Conservation (phyloP, 2,888 invertebrate species). For the Hirudinaria manillensis region DNA sequence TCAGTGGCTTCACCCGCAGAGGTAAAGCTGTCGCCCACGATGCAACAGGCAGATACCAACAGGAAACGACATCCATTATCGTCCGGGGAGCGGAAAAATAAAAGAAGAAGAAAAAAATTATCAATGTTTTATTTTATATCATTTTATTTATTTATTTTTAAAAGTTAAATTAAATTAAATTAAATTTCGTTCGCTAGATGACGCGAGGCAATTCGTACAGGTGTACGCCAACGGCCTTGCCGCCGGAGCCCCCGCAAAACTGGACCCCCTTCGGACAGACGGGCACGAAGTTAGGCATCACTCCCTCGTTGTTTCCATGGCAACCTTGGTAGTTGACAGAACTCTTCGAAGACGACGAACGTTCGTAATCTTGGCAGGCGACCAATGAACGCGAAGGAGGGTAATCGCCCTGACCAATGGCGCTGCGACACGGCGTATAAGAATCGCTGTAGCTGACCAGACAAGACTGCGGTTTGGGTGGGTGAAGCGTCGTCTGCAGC, state of each 20-base stretch:
- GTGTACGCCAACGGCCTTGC: not conserved
- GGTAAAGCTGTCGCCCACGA: no score
- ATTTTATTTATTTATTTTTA: no score
- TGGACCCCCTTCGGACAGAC: not conserved
- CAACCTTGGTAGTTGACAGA: not conserved
- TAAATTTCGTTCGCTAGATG: conserved; percentile 12
- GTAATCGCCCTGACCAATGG: not conserved
- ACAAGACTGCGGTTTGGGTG: not conserved
- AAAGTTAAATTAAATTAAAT: not conserved
- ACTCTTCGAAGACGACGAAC: not conserved
- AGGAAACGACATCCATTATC: no score
- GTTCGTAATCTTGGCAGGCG: not conserved
- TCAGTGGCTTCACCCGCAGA: no score
- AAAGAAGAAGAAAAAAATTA: no score
- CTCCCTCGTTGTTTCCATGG: not conserved
- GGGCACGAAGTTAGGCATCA: not conserved
- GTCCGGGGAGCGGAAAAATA: no score
- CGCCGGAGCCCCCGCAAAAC: not conserved
- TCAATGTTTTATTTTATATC: no score
- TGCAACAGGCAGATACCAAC: no score
- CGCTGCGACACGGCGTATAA: not conserved
- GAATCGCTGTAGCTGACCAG: not conserved
- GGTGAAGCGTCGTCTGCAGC: not conserved
- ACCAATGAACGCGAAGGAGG: not conserved
- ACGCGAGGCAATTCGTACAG: conserved; percentile 16